Evolutionary conservation across 1,140 invertebrate species (phyloP).

Genomic region (Bombus soroeensis): DNA sequence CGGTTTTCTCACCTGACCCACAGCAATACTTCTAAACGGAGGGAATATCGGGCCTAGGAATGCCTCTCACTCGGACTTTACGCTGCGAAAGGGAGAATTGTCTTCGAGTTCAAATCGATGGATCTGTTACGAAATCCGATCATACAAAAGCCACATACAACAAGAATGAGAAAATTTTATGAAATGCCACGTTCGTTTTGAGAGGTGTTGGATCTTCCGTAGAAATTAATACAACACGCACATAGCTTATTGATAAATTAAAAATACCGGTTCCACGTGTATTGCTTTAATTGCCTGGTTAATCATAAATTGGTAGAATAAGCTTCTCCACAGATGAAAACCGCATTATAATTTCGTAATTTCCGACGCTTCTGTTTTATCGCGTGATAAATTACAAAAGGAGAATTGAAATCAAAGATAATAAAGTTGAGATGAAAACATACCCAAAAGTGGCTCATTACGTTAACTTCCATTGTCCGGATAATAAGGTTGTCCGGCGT

Average conservation of each 20-base stretch:
- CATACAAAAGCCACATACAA: too few species aligned
- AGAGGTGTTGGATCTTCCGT: too few species aligned
- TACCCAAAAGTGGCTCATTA: slow-evolving; percentile 92
- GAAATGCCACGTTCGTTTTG: too few species aligned
- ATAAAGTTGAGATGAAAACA: slow-evolving; percentile 67
- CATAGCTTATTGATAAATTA: not conserved
- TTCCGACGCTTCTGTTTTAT: not conserved
- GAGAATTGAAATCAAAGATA: not conserved
- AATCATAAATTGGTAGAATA: too few species aligned
- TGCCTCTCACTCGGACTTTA: slow-evolving; percentile 71
- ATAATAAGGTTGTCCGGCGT: slow-evolving; percentile 91
- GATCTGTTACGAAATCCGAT: too few species aligned
- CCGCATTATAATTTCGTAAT: not conserved
- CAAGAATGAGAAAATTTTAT: not conserved
- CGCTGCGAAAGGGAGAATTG: slow-evolving; percentile 50
- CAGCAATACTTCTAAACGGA: slow-evolving; percentile 62
- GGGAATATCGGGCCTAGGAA: slow-evolving; percentile 62
- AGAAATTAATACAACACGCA: not conserved
- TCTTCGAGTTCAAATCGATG: not conserved
- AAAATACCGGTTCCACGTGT: too few species aligned
- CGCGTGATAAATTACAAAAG: not conserved
- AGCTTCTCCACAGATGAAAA: not conserved
- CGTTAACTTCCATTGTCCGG: slow-evolving; percentile 90
- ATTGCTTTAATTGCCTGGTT: not conserved
- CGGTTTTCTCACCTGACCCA: slow-evolving; percentile 76